Base-by-base conservation (phyloP, 1,140 invertebrate genomes). In the Semibalanus balanoides region DNA sequence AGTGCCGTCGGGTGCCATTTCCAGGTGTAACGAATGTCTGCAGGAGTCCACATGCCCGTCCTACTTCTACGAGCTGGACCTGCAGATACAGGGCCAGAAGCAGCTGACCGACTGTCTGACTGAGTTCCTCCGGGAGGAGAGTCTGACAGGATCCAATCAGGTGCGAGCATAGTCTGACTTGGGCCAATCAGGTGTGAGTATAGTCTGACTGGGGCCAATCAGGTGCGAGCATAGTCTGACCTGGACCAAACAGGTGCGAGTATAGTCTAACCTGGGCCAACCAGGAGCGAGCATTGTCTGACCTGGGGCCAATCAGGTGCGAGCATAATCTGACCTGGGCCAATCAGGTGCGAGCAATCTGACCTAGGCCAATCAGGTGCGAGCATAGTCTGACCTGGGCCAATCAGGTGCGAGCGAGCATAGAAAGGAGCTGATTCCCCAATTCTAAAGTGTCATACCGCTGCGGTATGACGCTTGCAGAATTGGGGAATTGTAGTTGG, bases 21-120 rank as follows among this genome's bases (percentile, higher is more conserved):
- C 3, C 51, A 64, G 51, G 22, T 64, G 51, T 25, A 64, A 64
- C 22, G 86, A 83, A 29, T 91, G 90, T 84, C 82, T 84, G 31
- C 87, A 84, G 28, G 86, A 88, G 79, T 89, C 88, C 74, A 83
- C 84, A 29, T 85, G 85, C 27, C 84, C 84, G 19, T 88, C 89
- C 27, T 85, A 85, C 17, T 91, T 90, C 82, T 90, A 89, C 83
- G 89, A 91, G 80, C 82, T 91, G 43, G 88, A 90, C 82, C 82
- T 91, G 51, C 89, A 87, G 79, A 85, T 91, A 28, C 81, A 82
- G 64, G 87, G 88, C 25, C 85, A 87, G 78, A 88, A 85, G 78
- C 78, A 85, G 28, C 81, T 91, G 35, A 83, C 85, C 74, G 86
- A 89, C 76, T 88, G 88, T 76, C 82, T 91, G n/a, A 83, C 85